Conservation (phyloP, 2,113 vertebrate genomes). For the Gymnogyps californianus region DNA sequence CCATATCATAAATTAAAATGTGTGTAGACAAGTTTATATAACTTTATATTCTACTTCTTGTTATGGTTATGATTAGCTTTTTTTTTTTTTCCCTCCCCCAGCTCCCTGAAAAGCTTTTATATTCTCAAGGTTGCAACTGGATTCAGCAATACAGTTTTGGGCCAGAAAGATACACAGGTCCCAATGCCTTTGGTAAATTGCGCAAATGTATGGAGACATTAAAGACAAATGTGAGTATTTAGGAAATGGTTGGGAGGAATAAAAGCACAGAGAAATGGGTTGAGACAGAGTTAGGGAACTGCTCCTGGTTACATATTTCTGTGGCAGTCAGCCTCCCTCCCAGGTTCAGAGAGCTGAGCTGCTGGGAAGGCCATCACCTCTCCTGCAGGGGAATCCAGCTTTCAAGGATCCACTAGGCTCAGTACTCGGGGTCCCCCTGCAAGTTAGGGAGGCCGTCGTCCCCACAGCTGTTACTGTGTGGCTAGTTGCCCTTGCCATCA, state of each 20-base stretch:
- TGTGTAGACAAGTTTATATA: not conserved
- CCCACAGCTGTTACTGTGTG: not conserved
- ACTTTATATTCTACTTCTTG: not conserved
- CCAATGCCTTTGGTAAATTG: conserved; percentile 77
- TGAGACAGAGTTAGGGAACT: not conserved
- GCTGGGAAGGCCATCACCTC: not conserved
- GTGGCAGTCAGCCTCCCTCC: not conserved
- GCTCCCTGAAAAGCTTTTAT: conserved; percentile 82
- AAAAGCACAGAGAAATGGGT: not conserved
- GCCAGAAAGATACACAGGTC: conserved; percentile 78
- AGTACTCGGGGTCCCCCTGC: not conserved
- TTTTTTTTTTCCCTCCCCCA: conserved; percentile 12
- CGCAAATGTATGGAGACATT: conserved; percentile 79
- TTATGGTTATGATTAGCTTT: not conserved
- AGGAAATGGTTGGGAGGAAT: not conserved
- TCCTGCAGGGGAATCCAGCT: not conserved
- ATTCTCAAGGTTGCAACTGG: conserved; percentile 86
- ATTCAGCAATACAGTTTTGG: conserved; percentile 84
- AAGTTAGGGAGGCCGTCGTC: not conserved
- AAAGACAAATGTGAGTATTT: conserved; percentile 73
- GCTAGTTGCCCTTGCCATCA: not conserved
- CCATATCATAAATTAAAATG: not conserved
- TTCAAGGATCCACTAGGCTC: not conserved
- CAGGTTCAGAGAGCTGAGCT: not conserved
- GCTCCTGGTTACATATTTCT: not conserved